Evolutionary conservation across 64 coral and sea anemone genomes (phyloP).

Genomic region (Stichodactyla mertensii): DNA sequence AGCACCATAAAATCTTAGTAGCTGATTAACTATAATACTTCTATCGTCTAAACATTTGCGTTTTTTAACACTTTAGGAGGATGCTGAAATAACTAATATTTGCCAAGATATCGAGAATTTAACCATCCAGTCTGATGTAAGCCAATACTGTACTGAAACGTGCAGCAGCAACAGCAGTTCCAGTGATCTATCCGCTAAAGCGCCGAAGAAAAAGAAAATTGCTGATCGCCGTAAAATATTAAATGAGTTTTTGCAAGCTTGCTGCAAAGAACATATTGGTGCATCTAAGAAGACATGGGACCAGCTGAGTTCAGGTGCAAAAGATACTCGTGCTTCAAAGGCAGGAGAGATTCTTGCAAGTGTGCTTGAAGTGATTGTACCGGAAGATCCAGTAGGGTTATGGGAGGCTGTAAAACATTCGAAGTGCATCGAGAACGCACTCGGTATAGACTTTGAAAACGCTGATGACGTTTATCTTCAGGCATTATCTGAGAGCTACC

Average conservation of each 20-base stretch:
- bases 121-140: not conserved
- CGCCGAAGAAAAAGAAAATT: not conserved
- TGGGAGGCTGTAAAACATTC: slow-evolving; percentile 1
- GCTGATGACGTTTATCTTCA: not conserved
- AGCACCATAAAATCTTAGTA: not conserved
- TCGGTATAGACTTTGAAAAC: not conserved
- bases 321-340: not conserved
- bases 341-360: not conserved
- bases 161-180: not conserved
- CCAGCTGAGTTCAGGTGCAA: not conserved
- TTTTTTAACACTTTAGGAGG: slow-evolving; percentile 4
- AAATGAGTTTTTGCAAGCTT: slow-evolving; percentile 1
- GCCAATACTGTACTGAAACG: not conserved
- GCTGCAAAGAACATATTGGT: not conserved
- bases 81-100: not conserved
- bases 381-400: not conserved
- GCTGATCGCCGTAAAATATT: not conserved
- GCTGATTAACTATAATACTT: not conserved
- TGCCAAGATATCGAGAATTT: slow-evolving; percentile 13
- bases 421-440: not conserved
- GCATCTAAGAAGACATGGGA: not conserved
- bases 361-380: slow-evolving; percentile 12
- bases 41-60: not conserved
- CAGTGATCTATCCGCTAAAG: not conserved
- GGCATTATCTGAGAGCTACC: slow-evolving; percentile 10